phyloP scores from a whole-genome alignment of 1,140 invertebrate species.

The Ladona fulva region DNA sequence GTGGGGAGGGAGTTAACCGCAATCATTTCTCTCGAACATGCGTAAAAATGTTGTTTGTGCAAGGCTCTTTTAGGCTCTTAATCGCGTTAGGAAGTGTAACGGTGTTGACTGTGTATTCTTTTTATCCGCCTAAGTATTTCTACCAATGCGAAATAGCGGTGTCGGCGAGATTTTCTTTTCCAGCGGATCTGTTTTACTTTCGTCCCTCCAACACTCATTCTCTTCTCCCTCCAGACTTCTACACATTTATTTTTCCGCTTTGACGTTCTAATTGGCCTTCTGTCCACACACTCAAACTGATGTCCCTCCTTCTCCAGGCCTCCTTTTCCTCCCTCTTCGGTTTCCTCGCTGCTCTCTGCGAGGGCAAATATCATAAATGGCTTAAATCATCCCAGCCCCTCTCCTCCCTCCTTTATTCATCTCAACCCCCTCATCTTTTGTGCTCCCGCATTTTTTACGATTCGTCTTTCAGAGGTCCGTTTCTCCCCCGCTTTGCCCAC shows the following conservation, averaged over 20 bases:
- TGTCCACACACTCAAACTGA: conserved; percentile 8
- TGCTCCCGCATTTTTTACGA: background rate
- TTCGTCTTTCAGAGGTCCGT: background rate
- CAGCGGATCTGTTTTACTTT: no score
- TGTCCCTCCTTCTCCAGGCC: background rate
- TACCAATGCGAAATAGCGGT: no score
- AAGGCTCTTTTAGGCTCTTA: no score
- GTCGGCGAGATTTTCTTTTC: no score
- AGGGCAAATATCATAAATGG: conserved; percentile 8
- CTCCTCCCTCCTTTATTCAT: background rate
- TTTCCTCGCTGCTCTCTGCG: background rate
- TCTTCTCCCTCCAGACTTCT: background rate
- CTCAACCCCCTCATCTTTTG: background rate
- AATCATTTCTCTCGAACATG: no score
- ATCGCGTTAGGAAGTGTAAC: no score
- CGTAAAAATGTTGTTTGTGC: no score
- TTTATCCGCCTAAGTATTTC: no score
- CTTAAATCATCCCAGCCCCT: background rate
- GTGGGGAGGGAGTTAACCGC: no score
- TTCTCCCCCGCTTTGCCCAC: background rate
- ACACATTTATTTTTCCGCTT: conserved; percentile 7
- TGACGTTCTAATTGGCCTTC: conserved; percentile 8
- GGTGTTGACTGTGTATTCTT: no score
- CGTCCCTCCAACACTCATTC: background rate
- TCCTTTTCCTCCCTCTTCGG: background rate